Evolutionary conservation across 2,888 invertebrate genomes (phyloP).

Genomic region (Clostera curtula): DNA sequence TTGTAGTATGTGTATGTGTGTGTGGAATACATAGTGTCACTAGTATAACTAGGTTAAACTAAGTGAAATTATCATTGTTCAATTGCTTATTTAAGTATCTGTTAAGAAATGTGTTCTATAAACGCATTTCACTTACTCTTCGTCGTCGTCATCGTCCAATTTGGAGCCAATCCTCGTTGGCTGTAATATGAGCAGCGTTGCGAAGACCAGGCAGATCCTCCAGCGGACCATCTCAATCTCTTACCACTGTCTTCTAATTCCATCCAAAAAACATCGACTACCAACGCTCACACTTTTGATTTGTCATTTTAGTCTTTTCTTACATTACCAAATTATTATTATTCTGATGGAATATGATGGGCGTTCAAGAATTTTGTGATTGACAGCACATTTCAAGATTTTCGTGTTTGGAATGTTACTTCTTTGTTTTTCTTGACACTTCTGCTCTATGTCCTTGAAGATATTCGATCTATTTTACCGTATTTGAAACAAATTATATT

Average conservation of each 20-base stretch:
- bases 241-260: conserved; percentile 14
- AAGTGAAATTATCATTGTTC: too few relatives aligned
- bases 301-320: conserved; percentile 52
- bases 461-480: conserved; percentile 1
- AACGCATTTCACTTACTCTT: conserved; percentile 31
- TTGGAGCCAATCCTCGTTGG: conserved; percentile 37
- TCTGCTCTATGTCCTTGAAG: conserved; percentile 13
- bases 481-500: too few relatives aligned
- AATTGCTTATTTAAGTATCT: too few relatives aligned
- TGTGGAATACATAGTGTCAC: too few relatives aligned
- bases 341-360: conserved; percentile 19
- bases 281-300: conserved; percentile 41
- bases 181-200: conserved; percentile 48
- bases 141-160: conserved; percentile 42
- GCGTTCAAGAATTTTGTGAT: conserved; percentile 33
- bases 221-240: conserved; percentile 53
- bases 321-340: conserved; percentile 33
- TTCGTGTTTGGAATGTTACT: conserved; percentile 56
- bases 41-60: too few relatives aligned
- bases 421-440: conserved; percentile 32
- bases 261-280: conserved; percentile 25
- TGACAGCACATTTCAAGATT: conserved; percentile 42
- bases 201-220: conserved; percentile 48
- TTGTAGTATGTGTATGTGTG: too few relatives aligned
- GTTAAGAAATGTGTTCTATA: too few relatives aligned